Conservation (phyloP, 35 echinoderm and acorn worm genomes). For the Apostichopus californicus region DNA sequence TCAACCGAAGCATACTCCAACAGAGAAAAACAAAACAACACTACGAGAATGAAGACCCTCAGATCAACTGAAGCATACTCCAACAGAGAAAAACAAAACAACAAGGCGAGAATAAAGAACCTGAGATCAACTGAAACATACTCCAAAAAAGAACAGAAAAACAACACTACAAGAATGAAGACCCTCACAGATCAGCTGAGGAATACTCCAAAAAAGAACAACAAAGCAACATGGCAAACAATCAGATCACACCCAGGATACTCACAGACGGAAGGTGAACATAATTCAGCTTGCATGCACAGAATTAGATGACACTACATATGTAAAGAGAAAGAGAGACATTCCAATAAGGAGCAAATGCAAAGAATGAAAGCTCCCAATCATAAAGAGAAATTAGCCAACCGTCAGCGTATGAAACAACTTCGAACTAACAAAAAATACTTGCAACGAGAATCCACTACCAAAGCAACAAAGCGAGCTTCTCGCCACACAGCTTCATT, state of each 20-base stretch:
- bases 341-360: background rate
- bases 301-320: background rate
- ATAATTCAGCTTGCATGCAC: background rate
- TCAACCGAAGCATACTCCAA: background rate
- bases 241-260: background rate
- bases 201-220: conserved; percentile 5
- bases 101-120: background rate
- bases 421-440: background rate
- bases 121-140: background rate
- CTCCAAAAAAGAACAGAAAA: conserved; percentile 4
- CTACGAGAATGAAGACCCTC: conserved; percentile 4
- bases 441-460: background rate
- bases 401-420: background rate
- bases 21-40: conserved; percentile 23
- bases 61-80: background rate
- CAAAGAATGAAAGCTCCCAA: background rate
- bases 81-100: conserved; percentile 16
- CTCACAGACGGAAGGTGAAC: background rate
- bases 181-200: background rate
- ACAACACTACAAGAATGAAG: background rate
- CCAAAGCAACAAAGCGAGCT: background rate
- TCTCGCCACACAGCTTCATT: background rate
- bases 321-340: background rate
- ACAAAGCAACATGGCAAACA: background rate
- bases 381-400: background rate